Evolutionary conservation across 1,140 invertebrate genomes (phyloP).

Genomic region (Lordiphosa collinella): DNA sequence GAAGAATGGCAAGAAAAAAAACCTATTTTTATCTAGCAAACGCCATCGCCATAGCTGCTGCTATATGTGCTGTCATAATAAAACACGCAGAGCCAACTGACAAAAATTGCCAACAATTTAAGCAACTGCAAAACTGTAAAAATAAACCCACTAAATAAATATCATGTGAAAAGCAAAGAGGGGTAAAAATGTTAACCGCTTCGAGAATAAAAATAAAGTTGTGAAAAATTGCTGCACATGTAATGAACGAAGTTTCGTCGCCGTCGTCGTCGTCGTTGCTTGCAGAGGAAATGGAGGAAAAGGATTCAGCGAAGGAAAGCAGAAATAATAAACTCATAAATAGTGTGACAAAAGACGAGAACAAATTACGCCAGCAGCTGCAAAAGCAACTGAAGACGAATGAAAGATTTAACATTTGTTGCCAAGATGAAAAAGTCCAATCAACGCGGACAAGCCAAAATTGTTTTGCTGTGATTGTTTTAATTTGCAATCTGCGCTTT

Average conservation of each 20-base stretch:
- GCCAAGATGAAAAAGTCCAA: constrained; percentile 18
- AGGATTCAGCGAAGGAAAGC: background rate
- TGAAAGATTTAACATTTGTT: constrained; percentile 31
- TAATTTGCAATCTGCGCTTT: constrained; percentile 33
- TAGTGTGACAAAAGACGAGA: constrained; percentile 40
- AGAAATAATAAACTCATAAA: constrained; percentile 59
- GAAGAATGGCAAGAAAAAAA: constrained; percentile 8
- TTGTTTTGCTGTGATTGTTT: constrained; percentile 47
- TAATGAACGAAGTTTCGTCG: constrained; percentile 55
- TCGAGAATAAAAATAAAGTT: constrained; percentile 16
- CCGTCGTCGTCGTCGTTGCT: too few relatives aligned
- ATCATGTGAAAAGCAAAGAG: constrained; percentile 12
- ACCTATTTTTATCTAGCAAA: constrained; percentile 36
- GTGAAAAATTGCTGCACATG: constrained; percentile 50
- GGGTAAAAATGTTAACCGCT: constrained; percentile 6
- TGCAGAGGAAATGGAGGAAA: background rate
- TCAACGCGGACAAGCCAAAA: constrained; percentile 39
- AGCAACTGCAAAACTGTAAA: constrained; percentile 28
- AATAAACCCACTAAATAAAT: constrained; percentile 48
- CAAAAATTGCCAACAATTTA: constrained; percentile 56
- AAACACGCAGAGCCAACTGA: constrained; percentile 46
- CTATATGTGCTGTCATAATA: constrained; percentile 41
- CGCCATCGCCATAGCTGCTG: background rate
- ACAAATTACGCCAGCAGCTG: constrained; percentile 49
- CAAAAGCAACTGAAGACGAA: constrained; percentile 13